Evolutionary conservation across 2,888 invertebrate species (phyloP).

Genomic region (Macrosoma leucophasiata): DNA sequence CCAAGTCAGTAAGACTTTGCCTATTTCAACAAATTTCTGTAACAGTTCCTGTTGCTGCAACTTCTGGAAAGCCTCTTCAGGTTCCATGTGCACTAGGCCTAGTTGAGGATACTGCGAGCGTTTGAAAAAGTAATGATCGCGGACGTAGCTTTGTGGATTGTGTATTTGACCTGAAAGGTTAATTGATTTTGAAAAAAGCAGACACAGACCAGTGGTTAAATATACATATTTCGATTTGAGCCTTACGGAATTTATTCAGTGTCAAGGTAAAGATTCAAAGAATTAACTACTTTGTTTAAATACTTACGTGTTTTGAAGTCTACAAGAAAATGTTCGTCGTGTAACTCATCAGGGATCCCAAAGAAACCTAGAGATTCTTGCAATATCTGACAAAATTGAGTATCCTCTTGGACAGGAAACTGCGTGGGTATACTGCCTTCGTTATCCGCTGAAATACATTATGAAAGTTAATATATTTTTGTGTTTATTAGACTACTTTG

Average conservation of each 20-base stretch:
- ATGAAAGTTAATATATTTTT: conserved; percentile 1
- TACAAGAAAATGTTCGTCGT: conserved; percentile 94
- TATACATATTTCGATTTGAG: too few relatives aligned
- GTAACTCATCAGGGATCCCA: conserved; percentile 92
- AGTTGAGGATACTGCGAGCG: conserved; percentile 98
- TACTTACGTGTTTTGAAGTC: conserved; percentile 98
- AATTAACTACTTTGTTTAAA: background rate
- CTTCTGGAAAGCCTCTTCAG: conserved; percentile 91
- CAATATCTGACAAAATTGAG: conserved; percentile 95
- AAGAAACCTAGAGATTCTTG: conserved; percentile 97
- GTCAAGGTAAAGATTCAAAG: too few relatives aligned
- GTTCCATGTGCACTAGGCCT: conserved; percentile 93
- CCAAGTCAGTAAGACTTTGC: conserved; percentile 94
- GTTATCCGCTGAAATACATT: conserved; percentile 84
- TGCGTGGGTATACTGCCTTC: conserved; percentile 98
- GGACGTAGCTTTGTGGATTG: conserved; percentile 94
- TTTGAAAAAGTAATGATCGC: conserved; percentile 96
- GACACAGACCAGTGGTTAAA: too few relatives aligned
- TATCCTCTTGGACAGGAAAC: conserved; percentile 98
- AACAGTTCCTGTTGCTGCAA: conserved; percentile 93
- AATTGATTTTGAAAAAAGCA: too few relatives aligned
- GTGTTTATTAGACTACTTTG: background rate
- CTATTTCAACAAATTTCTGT: conserved; percentile 97
- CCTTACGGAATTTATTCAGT: too few relatives aligned
- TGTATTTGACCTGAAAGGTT: conserved; percentile 94